These are phyloP conservation scores for Nysson spinosus DNA, from an alignment of 2,888 invertebrate genomes.

Conservation along the genomic window DNA sequence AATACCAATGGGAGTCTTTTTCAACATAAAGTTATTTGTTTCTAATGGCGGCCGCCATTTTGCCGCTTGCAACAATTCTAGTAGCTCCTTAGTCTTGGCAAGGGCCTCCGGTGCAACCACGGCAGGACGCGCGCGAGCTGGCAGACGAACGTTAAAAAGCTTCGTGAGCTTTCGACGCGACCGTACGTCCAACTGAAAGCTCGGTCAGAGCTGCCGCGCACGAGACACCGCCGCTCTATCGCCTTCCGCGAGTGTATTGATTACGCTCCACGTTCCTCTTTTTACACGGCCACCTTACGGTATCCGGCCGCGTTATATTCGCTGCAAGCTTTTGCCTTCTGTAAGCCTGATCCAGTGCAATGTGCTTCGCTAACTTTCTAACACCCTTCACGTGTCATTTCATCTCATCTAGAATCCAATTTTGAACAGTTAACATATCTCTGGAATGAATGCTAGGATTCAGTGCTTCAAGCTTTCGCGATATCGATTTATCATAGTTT, in stretches of 20 bases:
- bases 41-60: conserved; percentile 65
- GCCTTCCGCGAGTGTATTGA: conserved; percentile 54
- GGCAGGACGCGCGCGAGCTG: conserved; percentile 19
- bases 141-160: conserved; percentile 6
- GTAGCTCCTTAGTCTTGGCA: conserved; percentile 17
- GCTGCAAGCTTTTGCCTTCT: conserved; percentile 50
- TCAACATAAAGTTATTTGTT: conserved; percentile 57
- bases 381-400: neutral
- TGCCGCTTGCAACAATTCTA: conserved; percentile 51
- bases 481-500: too few species aligned
- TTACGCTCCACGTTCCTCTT: conserved; percentile 36
- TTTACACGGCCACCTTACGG: conserved; percentile 56
- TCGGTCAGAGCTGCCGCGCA: conserved; percentile 53
- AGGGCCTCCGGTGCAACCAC: conserved; percentile 21
- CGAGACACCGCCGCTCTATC: conserved; percentile 50
- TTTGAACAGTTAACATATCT: too few species aligned
- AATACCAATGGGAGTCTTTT: too few species aligned
- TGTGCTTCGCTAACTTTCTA: neutral
- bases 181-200: conserved; percentile 69
- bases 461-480: too few species aligned
- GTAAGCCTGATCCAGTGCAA: neutral
- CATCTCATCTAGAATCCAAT: neutral
- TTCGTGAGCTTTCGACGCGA: conserved; percentile 64
- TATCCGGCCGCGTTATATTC: conserved; percentile 38
- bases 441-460: too few species aligned